Evolutionary conservation across 2,113 vertebrate genomes (phyloP), one percentile per base, ranked within the genome.

Genomic region (Theristicus caerulescens): DNA sequence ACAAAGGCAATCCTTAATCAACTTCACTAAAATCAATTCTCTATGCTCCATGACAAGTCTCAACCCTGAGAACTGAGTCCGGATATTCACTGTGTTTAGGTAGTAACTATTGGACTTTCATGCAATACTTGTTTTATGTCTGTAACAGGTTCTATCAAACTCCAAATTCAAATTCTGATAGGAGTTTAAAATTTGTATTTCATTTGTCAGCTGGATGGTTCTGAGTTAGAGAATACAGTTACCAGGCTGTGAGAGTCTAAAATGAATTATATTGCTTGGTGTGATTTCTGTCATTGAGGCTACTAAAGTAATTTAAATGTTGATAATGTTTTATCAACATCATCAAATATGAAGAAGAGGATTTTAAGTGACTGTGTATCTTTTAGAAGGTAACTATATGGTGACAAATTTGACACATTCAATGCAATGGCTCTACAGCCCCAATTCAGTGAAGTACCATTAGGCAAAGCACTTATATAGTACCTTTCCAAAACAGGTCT

Each of bases 221-320:
- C 64, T 34, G 77, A 72, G 55, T 59, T 80, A 94, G 58, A 91
- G 80, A 97, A 90, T 91, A 94, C 27, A 86, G 77, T 74, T 67
- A 59, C 25, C 73, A 44, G 49, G 36, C 16, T 88, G 2, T 76
- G 32, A 20, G 1, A 36, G 52, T 94, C 91, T 95, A 95, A 67
- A 97, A 95, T 78, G 66, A 93, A 77, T 84, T 87, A 71, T 69
- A 90, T 94, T 81, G 44, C 25, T 94, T 62, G 49, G 44, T 87
- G 61, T 62, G 72, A 93, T 96, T 97, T 74, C 46, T 91, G 29
- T 58, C 47, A 67, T 17, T 96, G 61, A 91, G 64, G 70, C 18
- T 91, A 79, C 7, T 66, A 79, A 90, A 93, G 72, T 74, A 95
- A 96, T 88, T 94, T 93, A 92, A 92, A 88, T 69, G 24, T 38